Evolutionary conservation across 1,140 invertebrate species (phyloP).

Genomic region (Calycopis cecrops): DNA sequence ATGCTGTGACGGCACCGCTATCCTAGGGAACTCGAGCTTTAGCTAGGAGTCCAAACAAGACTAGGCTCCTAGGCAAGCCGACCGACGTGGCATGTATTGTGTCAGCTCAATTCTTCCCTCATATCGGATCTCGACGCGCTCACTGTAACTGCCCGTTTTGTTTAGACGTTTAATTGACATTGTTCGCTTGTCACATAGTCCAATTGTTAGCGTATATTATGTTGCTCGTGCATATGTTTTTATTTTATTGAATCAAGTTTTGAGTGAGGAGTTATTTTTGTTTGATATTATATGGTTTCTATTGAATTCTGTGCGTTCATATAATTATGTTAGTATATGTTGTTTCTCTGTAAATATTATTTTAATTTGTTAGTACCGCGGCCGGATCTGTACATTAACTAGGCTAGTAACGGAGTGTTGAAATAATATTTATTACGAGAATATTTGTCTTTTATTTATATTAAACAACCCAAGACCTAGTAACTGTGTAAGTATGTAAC

Average conservation of each 20-base stretch:
- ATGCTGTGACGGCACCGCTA: too few species aligned
- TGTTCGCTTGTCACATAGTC: slow-evolving; percentile 26
- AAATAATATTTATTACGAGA: slow-evolving; percentile 71
- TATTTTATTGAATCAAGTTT: slow-evolving; percentile 38
- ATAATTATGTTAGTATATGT: slow-evolving; percentile 21
- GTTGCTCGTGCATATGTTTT: slow-evolving; percentile 8
- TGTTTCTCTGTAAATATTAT: slow-evolving; percentile 67
- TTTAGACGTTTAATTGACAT: slow-evolving; percentile 14
- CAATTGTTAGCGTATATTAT: slow-evolving; percentile 21
- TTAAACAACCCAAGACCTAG: not conserved
- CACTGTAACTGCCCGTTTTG: slow-evolving; percentile 1
- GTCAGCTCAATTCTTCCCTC: not conserved
- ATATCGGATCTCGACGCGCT: not conserved
- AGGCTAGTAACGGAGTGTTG: slow-evolving; percentile 46
- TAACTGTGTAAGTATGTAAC: too few species aligned
- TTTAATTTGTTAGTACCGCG: slow-evolving; percentile 45
- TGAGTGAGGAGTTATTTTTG: slow-evolving; percentile 44
- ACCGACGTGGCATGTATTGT: too few species aligned
- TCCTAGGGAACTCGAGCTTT: too few species aligned
- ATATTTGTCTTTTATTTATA: slow-evolving; percentile 43
- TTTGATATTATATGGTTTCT: slow-evolving; percentile 31
- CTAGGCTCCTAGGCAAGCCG: too few species aligned
- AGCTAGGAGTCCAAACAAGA: too few species aligned
- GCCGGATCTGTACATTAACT: slow-evolving; percentile 48
- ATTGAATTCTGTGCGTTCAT: slow-evolving; percentile 14